Evolutionary conservation across 92 coral and sea anemone genomes (phyloP).

Genomic region (Epizoanthus rinbou): DNA sequence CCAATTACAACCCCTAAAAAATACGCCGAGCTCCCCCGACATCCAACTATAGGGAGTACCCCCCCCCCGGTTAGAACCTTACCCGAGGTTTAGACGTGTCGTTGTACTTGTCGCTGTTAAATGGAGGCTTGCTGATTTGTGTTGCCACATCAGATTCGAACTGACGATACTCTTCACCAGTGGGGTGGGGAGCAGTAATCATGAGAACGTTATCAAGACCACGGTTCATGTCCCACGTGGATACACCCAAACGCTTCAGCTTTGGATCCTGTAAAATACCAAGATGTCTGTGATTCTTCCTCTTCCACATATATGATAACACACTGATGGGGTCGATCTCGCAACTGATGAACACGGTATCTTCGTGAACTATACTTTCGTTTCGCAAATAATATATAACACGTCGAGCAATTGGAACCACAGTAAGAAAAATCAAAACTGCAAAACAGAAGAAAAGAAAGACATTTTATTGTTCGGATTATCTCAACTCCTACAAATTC

Average conservation of each 20-base stretch:
- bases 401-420: neutral
- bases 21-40: too few relatives aligned
- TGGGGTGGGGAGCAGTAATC: neutral
- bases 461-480: too few relatives aligned
- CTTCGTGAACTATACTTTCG: neutral
- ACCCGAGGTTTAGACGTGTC: too few relatives aligned
- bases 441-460: neutral
- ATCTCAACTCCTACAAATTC: too few relatives aligned
- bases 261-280: neutral
- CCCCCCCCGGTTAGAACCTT: too few relatives aligned
- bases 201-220: constrained; percentile 1
- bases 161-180: neutral
- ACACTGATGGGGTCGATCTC: neutral
- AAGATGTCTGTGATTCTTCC: neutral
- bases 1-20: too few relatives aligned
- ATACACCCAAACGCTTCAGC: too few relatives aligned
- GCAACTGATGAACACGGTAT: constrained; percentile 19
- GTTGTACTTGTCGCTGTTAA: neutral
- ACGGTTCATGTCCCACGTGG: neutral
- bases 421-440: constrained; percentile 27
- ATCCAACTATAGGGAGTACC: too few relatives aligned
- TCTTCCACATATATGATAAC: neutral
- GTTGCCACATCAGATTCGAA: neutral
- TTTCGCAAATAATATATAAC: neutral
- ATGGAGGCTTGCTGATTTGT: constrained; percentile 8